Base-by-base conservation (phyloP, 2,888 invertebrate species). In the Pollenia amentaria region DNA sequence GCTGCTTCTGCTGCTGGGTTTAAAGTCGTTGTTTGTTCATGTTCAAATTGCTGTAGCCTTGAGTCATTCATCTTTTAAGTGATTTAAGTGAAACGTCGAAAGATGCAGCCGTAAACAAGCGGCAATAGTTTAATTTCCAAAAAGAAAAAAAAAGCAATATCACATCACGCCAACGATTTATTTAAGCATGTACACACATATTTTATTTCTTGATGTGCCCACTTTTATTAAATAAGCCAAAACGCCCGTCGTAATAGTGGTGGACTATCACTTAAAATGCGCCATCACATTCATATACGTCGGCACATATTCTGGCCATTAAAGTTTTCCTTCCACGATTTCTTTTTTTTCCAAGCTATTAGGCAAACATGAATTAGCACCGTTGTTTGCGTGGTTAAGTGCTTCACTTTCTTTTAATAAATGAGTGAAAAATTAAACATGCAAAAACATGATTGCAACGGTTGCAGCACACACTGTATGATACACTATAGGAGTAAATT, bases 311-410 rank as follows among this genome's bases (percentile, higher is more conserved):
- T 76, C 14, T 79, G 75, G 44, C 60, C 75, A 51, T 73, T 73
- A 65, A 21, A 18, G 55, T 16, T 18, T 69, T 57, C n/a, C 21
- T 44, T 18, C 57, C 29, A 29, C 29, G 29, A 6, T 29, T 29
- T 40, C 6, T 46, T 72, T 72, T 57, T 48, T 84, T 70, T 86
- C 76, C 83, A 80, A 72, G 80, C 87, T 78, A 85, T 88, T 88
- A 85, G 84, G 69, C 82, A 87, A 88, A 88, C 88, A 88, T 73
- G 88, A 88, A 84, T 87, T 88, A 87, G 88, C 88, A 88, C 87
- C 76, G 62, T 65, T 76, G 80, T 76, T 29, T 83, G 79, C 83
- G 40, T 80, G 70, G 65, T 70, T 83, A 83, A 79, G 75, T 87
- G 79, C 76, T 77, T 44, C 60, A 87, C 80, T 84, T 80, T 80